Conservation (phyloP, 2,888 invertebrate species). For the Dione vanillae region DNA sequence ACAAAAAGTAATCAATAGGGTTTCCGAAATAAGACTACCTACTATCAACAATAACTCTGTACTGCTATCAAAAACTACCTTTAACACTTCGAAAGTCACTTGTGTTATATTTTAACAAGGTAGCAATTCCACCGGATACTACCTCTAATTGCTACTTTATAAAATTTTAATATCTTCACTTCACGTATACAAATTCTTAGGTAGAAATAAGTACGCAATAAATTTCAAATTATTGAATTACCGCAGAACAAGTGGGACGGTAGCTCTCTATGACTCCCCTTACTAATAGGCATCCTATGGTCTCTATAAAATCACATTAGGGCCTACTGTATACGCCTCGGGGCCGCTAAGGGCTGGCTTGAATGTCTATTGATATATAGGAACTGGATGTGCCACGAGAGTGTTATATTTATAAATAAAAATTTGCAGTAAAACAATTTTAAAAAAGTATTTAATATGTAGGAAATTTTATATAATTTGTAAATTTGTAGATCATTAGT, state of each 20-base stretch:
- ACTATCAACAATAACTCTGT: too few relatives aligned
- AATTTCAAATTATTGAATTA: conserved; percentile 54
- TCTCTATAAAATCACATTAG: conserved; percentile 81
- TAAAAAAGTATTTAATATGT: too few relatives aligned
- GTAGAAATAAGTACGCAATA: conserved; percentile 38
- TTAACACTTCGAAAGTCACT: too few relatives aligned
- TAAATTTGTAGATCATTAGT: too few relatives aligned
- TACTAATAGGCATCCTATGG: conserved; percentile 70
- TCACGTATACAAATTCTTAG: conserved; percentile 4
- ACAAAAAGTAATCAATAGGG: too few relatives aligned
- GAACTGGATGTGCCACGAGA: conserved; percentile 53
- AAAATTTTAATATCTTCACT: conserved; percentile 5
- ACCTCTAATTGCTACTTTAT: background rate
- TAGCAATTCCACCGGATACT: too few relatives aligned
- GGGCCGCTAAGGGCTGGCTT: conserved; percentile 57
- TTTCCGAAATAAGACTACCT: too few relatives aligned
- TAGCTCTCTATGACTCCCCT: conserved; percentile 48
- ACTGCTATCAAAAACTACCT: too few relatives aligned
- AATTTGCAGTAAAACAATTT: too few relatives aligned
- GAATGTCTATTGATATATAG: conserved; percentile 39
- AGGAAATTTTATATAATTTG: too few relatives aligned
- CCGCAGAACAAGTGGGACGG: conserved; percentile 50
- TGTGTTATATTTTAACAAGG: too few relatives aligned
- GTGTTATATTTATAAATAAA: background rate
- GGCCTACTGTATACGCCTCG: conserved; percentile 67